These are phyloP conservation scores for Gallinago paraguaiae DNA, from an alignment of 2,113 vertebrate genomes.

Conservation along the genomic window DNA sequence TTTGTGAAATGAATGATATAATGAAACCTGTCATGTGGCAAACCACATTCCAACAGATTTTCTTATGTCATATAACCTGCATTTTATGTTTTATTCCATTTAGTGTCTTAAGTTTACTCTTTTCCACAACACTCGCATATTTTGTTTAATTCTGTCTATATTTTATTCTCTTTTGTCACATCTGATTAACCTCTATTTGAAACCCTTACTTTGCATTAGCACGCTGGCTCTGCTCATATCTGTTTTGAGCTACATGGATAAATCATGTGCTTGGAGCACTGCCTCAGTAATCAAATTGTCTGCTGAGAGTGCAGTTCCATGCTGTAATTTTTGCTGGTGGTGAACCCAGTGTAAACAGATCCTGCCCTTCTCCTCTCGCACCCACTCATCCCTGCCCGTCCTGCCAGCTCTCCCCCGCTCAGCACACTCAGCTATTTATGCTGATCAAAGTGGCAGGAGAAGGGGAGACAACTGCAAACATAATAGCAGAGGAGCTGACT, in stretches of 20 bases:
- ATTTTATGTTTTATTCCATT: slow-evolving; percentile 24
- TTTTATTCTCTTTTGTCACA: slow-evolving; percentile 48
- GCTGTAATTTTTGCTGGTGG: slow-evolving; percentile 41
- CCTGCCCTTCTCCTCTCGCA: slow-evolving; percentile 21
- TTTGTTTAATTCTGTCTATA: slow-evolving; percentile 30
- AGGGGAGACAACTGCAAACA: background rate
- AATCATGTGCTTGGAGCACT: slow-evolving; percentile 48
- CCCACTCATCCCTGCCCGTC: background rate
- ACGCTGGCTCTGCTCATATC: slow-evolving; percentile 21
- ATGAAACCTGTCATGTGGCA: slow-evolving; percentile 49
- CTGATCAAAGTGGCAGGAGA: background rate
- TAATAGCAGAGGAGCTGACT: background rate
- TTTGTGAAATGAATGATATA: slow-evolving; percentile 44
- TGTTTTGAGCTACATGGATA: slow-evolving; percentile 38
- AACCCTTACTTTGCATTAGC: slow-evolving; percentile 29
- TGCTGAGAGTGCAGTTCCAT: slow-evolving; percentile 58
- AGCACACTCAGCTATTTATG: background rate
- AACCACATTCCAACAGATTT: slow-evolving; percentile 1
- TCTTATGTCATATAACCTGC: background rate
- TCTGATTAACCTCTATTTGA: slow-evolving; percentile 45
- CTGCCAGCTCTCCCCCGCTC: background rate
- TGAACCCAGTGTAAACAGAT: slow-evolving; percentile 41
- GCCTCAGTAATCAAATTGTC: slow-evolving; percentile 51
- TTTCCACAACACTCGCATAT: background rate
- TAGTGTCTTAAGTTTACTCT: background rate